Evolutionary conservation across 2,888 invertebrate genomes (phyloP).

Genomic region (Drosophila meridiana): DNA sequence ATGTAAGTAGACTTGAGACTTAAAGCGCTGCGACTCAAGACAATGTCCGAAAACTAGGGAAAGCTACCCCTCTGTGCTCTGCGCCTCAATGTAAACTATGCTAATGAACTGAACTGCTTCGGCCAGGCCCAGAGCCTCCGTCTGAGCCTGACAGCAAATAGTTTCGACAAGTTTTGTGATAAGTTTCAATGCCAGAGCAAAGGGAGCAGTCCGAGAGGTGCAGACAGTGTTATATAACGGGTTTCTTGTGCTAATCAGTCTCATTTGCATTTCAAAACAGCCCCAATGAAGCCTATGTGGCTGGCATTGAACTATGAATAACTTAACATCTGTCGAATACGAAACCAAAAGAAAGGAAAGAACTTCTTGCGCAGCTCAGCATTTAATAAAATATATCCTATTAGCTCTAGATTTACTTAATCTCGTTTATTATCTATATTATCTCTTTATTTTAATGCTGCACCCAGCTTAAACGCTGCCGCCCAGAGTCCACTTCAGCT

Average conservation of each 20-base stretch:
- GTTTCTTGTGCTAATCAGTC: constrained; percentile 12
- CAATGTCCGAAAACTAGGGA: neutral
- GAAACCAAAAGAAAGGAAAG: neutral
- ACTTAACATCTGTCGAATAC: neutral
- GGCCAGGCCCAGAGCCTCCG: constrained; percentile 6
- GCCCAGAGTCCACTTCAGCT: constrained; percentile 19
- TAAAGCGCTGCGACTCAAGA: constrained; percentile 40
- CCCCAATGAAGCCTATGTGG: neutral
- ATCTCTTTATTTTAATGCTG: neutral
- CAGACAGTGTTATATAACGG: constrained; percentile 6
- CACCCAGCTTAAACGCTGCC: neutral
- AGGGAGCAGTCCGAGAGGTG: neutral
- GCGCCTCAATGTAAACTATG: constrained; percentile 41
- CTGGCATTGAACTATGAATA: constrained; percentile 3
- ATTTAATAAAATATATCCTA: constrained; percentile 1
- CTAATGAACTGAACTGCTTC: constrained; percentile 49
- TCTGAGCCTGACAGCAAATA: constrained; percentile 6
- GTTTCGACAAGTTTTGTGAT: constrained; percentile 27
- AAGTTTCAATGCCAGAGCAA: neutral
- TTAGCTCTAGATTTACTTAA: constrained; percentile 11
- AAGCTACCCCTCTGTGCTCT: constrained; percentile 6
- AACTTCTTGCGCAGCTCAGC: constrained; percentile 2
- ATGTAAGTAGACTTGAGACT: constrained; percentile 56
- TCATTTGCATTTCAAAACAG: constrained; percentile 32
- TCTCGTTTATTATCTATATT: constrained; percentile 24